Evolutionary conservation across 2,888 invertebrate species (phyloP).

Genomic region (Bhutanitis thaidina): DNA sequence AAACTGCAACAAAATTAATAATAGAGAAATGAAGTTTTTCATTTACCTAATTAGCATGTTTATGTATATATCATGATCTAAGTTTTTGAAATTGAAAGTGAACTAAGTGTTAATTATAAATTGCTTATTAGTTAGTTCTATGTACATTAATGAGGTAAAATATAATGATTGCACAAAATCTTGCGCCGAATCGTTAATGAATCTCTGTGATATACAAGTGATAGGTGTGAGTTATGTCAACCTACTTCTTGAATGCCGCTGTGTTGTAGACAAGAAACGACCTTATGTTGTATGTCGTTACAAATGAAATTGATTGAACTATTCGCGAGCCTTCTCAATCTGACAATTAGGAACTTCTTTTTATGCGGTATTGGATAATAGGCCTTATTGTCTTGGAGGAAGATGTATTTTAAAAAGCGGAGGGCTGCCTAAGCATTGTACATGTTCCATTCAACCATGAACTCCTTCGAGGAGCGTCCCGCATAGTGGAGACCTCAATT

Average conservation of each 20-base stretch:
- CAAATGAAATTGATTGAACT: slow-evolving; percentile 56
- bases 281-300: slow-evolving; percentile 52
- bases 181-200: slow-evolving; percentile 61
- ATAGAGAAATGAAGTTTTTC: too few species aligned
- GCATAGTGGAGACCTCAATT: slow-evolving; percentile 73
- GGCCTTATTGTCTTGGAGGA: slow-evolving; percentile 43
- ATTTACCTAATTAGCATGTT: too few species aligned
- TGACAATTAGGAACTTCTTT: slow-evolving; percentile 67
- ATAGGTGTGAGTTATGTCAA: slow-evolving; percentile 74
- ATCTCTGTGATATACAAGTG: slow-evolving; percentile 72
- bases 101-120: too few species aligned
- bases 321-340: slow-evolving; percentile 62
- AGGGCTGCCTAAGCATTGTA: slow-evolving; percentile 51
- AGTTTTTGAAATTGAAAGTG: too few species aligned
- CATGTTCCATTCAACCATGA: slow-evolving; percentile 78
- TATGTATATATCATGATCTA: too few species aligned
- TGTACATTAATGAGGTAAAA: slow-evolving; percentile 30
- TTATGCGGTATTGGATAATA: slow-evolving; percentile 46
- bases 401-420: slow-evolving; percentile 40
- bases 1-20: too few species aligned
- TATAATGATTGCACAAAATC: slow-evolving; percentile 36
- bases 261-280: slow-evolving; percentile 50
- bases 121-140: too few species aligned
- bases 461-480: slow-evolving; percentile 76
- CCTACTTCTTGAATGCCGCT: slow-evolving; percentile 73